These are phyloP conservation scores for Saguinus imperator DNA, from an alignment of 2,113 vertebrate species.

Conservation along the genomic window DNA sequence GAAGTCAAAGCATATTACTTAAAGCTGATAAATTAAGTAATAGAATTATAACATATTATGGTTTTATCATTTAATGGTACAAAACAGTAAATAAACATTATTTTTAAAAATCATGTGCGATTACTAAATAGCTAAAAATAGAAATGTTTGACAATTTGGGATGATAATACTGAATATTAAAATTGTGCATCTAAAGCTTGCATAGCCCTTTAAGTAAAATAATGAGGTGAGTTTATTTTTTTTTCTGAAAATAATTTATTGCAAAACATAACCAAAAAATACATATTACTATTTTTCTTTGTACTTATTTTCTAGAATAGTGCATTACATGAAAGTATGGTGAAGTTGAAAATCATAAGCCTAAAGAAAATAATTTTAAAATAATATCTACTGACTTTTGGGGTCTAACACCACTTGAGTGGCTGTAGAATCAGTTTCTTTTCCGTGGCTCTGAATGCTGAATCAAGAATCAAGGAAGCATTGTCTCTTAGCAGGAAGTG, in stretches of 20 bases:
- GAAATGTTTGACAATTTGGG: background rate
- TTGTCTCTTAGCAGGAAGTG: background rate
- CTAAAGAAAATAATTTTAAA: conserved; percentile 1
- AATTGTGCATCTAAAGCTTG: background rate
- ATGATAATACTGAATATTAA: background rate
- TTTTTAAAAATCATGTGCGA: background rate
- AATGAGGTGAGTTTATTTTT: background rate
- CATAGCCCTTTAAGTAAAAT: background rate
- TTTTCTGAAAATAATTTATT: conserved; percentile 8
- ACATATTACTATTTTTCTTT: background rate
- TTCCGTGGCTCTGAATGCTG: background rate
- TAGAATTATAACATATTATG: background rate
- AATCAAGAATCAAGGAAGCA: background rate
- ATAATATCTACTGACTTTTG: background rate
- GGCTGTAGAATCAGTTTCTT: background rate
- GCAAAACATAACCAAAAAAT: background rate
- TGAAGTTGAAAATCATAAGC: background rate
- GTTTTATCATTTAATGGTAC: background rate
- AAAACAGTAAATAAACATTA: background rate
- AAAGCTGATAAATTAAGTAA: background rate
- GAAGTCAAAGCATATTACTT: background rate
- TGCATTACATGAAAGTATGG: background rate
- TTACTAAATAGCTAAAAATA: conserved; percentile 34
- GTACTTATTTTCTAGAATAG: background rate
- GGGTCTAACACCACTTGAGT: background rate